A percentile compares a stretch with the other conserved stretches of the same genome.
Conservation (phyloP, 2,797 vertebrate genomes). For the Etheostoma nigrum region DNA sequence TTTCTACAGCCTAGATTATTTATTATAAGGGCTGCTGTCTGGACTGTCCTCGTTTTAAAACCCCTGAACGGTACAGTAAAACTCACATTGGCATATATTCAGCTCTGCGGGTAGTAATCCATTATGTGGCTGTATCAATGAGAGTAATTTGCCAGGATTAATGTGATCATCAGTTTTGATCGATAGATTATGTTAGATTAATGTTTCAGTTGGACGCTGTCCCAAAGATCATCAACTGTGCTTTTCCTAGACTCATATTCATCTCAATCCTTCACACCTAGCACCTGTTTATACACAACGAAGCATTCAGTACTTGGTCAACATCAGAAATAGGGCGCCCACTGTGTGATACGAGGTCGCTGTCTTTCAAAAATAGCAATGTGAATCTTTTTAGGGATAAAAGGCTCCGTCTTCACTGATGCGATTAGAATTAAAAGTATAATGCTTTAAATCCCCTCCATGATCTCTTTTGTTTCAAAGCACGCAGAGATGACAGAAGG, state of each 20-base stretch:
- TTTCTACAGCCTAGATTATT: neutral
- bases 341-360: neutral
- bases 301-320: slow-evolving; percentile 5
- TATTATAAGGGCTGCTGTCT: slow-evolving; percentile 6
- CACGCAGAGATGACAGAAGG: slow-evolving; percentile 56
- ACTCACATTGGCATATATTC: slow-evolving; percentile 6
- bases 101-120: slow-evolving; percentile 31
- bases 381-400: slow-evolving; percentile 51
- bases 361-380: slow-evolving; percentile 40
- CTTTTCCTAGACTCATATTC: slow-evolving; percentile 33
- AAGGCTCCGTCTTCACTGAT: slow-evolving; percentile 53
- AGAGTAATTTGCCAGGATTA: slow-evolving; percentile 71
- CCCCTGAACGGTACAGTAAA: neutral
- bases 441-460: slow-evolving; percentile 57
- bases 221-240: slow-evolving; percentile 40
- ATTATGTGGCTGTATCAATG: slow-evolving; percentile 58
- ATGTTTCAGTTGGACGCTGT: slow-evolving; percentile 38
- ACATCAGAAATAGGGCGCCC: slow-evolving; percentile 14
- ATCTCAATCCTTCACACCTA: slow-evolving; percentile 43
- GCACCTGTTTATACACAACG: slow-evolving; percentile 34
- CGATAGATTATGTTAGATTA: slow-evolving; percentile 70
- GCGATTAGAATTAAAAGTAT: slow-evolving; percentile 67
- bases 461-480: slow-evolving; percentile 66
- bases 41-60: neutral
- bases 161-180: slow-evolving; percentile 69